Base-by-base conservation (phyloP, 1,140 invertebrate species). In the Drosophila seguyi region DNA sequence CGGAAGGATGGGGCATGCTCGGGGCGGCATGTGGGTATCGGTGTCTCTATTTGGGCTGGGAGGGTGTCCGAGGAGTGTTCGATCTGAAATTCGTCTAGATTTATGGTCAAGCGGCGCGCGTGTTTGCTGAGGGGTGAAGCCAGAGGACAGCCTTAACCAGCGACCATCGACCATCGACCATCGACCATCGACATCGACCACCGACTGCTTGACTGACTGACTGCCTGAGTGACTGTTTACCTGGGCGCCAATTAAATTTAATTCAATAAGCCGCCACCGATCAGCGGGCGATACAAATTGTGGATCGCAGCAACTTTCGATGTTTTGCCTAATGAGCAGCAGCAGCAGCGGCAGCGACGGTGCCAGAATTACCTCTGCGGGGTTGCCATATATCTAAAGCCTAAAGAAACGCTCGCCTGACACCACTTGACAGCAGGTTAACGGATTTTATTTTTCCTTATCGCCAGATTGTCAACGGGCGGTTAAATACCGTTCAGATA, bases 161-260 rank as follows among this genome's bases (percentile, higher is more conserved):
- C 11, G 31, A 34, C 31, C 31, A 36, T 36, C 39, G 41, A 75
- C 36, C 66, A 58, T 53, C 44, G 44, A 75, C 36, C 65, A 57
- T 45, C 7, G 47, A 50, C 44, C 67, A 59, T 61, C 61, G 84
- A 59, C 36, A 57, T 45, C 7, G 47, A 50, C 44, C 67, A 59
- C 65, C 61, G 84, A 59, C 36, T 61, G 62, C 58, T 72, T 76
- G 76, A 73, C 71, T 73, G 53, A 73, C 69, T 38, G 66, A 71
- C 68, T 45, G 41, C 14, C 66, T 80, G 82, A 81, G 66, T 84
- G 85, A 87, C 83, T 83, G 84, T 80, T 87, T 84, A 87, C 83
- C 76, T 75, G 80, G 75, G 52, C 65, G 76, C 84, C 84, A 87
- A 87, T 87, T 87, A 87, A 87, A 87, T 77, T 74, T 48, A 71